These are phyloP conservation scores for Phaethon lepturus DNA, from an alignment of 2,113 vertebrate genomes.

Conservation along the genomic window DNA sequence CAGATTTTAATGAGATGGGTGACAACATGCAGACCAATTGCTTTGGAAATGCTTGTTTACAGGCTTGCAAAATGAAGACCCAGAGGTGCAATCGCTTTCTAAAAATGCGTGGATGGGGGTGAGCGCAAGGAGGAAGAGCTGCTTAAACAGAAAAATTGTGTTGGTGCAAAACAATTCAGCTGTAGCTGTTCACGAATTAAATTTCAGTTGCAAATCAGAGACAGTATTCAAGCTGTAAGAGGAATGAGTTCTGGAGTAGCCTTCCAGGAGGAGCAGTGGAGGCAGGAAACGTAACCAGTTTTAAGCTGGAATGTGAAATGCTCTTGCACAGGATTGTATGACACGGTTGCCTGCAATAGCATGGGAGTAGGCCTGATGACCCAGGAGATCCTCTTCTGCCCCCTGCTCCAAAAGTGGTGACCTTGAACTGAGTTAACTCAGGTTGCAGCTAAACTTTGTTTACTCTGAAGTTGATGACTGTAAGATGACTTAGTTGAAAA, in stretches of 20 bases:
- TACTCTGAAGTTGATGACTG: background rate
- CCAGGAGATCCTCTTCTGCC: background rate
- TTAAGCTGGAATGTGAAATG: background rate
- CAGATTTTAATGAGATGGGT: background rate
- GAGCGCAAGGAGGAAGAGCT: background rate
- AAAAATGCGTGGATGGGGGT: background rate
- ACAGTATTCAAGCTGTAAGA: background rate
- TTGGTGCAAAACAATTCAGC: background rate
- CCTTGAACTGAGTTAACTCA: constrained; percentile 48
- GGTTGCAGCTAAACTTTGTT: constrained; percentile 32
- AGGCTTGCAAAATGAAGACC: background rate
- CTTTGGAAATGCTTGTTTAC: background rate
- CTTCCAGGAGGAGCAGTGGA: background rate
- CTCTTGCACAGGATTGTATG: constrained; percentile 1
- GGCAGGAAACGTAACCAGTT: background rate
- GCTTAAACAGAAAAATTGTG: background rate
- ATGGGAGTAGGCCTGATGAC: constrained; percentile 31
- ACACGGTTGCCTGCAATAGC: constrained; percentile 41
- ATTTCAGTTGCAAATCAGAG: background rate
- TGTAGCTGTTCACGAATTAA: background rate
- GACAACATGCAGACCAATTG: background rate
- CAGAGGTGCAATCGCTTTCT: background rate
- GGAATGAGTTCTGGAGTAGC: background rate
- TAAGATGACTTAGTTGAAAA: constrained; percentile 37
- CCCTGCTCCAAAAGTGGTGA: background rate